Base-by-base conservation (phyloP, 1,140 invertebrate species). In the Babylonia areolata region DNA sequence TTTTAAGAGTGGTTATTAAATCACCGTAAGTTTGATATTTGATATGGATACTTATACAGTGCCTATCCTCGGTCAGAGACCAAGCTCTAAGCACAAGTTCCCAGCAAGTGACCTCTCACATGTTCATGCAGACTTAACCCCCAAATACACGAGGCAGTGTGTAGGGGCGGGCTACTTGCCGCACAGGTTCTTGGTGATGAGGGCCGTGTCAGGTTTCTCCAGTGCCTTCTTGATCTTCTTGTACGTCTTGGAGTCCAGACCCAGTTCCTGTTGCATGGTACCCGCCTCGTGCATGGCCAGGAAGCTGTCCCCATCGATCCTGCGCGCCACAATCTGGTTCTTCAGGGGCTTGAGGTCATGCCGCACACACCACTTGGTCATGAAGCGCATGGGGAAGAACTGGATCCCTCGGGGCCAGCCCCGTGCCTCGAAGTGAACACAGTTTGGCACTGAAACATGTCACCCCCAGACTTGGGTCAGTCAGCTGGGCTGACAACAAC, bases 281-380 rank as follows among this genome's bases (percentile, higher is more conserved):
- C 77, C 77, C 2, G 85, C 28, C 40, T 77, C 23, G 39, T 71
- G 54, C 51, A 85, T n/a, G 23, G 40, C 23, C 15, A 88, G 73
- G 33, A 88, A 51, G 58, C 23, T 81, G 46, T 88, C 54, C 6
- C 87, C 87, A 69, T 81, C 83, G n/a, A 88, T 77, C 46, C 46
- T 83, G 58, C 83, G 51, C 15, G 39, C n/a, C 31, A 81, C 85
- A 20, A 89, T 84, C n/a, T 85, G 73, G 37, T 86, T 85, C 35
- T 78, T 82, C n/a, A 89, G 64, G 3, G 31, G 51, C 40, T 71
- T 37, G 1, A 89, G 85, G 33, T 78, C 75, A 54, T 88, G 88
- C 79, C 86, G 87, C 28, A 81, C 58, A 20, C 87, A 87, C 88
- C 88, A 89, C 87, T 84, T 85, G 58, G 88, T 79, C 87, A 89